These are phyloP conservation scores for Atethmia centrago DNA, from an alignment of 2,888 invertebrate genomes.

Conservation along the genomic window DNA sequence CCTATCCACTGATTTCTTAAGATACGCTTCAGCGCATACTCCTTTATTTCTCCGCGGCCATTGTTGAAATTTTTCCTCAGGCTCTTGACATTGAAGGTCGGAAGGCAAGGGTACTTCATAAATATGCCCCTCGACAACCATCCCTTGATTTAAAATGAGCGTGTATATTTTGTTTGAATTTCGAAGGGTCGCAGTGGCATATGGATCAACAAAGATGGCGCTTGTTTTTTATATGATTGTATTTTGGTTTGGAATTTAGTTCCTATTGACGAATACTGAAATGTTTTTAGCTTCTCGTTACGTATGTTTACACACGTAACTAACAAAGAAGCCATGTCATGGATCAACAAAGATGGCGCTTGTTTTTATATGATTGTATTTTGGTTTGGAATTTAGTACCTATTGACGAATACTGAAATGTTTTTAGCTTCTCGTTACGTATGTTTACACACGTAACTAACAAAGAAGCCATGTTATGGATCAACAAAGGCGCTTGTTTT, in stretches of 20 bases:
- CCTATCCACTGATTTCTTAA: conserved; percentile 24
- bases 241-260: conserved; percentile 1
- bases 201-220: conserved; percentile 34
- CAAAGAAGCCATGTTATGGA: background rate
- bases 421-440: background rate
- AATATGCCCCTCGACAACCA: conserved; percentile 16
- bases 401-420: background rate
- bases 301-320: background rate
- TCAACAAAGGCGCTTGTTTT: no score
- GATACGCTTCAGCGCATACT: conserved; percentile 7
- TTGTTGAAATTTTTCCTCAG: conserved; percentile 44
- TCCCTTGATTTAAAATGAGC: conserved; percentile 31
- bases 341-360: no score
- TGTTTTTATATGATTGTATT: conserved; percentile 8
- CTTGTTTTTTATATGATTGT: background rate
- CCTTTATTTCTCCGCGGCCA: conserved; percentile 14
- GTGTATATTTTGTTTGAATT: conserved; percentile 29
- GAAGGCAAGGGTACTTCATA: conserved; percentile 37
- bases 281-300: background rate
- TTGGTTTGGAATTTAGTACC: background rate
- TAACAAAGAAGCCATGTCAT: background rate
- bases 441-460: background rate
- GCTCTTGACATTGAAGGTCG: conserved; percentile 34
- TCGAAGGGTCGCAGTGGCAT: conserved; percentile 9
- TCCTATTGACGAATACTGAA: background rate